phyloP scores from a whole-genome alignment of 2,888 invertebrate species.

The Cerastis leucographa region DNA sequence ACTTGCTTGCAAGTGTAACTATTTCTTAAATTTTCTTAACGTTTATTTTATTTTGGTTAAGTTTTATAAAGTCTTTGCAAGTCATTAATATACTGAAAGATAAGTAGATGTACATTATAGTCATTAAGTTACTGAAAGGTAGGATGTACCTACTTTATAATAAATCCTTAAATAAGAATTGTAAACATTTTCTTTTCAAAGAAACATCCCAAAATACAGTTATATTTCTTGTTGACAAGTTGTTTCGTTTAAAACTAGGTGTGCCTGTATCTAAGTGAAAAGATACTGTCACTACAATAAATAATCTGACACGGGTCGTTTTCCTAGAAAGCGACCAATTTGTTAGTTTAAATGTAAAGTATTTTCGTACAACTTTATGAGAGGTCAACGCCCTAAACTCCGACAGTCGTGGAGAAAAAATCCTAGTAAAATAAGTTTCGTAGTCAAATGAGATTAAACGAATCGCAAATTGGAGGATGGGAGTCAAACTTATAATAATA shows the following conservation, averaged over 20 bases:
- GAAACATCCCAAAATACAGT: conserved; percentile 1
- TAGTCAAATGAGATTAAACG: conserved; percentile 48
- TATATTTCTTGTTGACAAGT: conserved; percentile 9
- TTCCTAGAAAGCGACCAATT: conserved; percentile 48
- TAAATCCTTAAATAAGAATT: background rate
- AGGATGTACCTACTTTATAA: background rate
- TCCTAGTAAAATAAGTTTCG: conserved; percentile 31
- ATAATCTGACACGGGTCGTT: conserved; percentile 49
- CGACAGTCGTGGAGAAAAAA: conserved; percentile 25
- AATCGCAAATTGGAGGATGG: conserved; percentile 45
- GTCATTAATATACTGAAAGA: background rate
- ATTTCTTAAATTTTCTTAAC: background rate
- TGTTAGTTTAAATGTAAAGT: conserved; percentile 34
- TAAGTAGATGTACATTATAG: background rate
- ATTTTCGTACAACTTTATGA: conserved; percentile 12
- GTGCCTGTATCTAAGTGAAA: conserved; percentile 17
- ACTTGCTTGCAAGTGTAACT: background rate
- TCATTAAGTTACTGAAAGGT: background rate
- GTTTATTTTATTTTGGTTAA: background rate
- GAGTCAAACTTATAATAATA: conserved; percentile 60
- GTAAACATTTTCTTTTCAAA: conserved; percentile 8
- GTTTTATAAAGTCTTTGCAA: background rate
- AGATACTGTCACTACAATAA: conserved; percentile 30
- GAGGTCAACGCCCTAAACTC: conserved; percentile 22
- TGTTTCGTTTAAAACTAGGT: conserved; percentile 12